These are phyloP conservation scores for Sciaenops ocellatus DNA, from an alignment of 2,797 vertebrate species.

Conservation along the genomic window DNA sequence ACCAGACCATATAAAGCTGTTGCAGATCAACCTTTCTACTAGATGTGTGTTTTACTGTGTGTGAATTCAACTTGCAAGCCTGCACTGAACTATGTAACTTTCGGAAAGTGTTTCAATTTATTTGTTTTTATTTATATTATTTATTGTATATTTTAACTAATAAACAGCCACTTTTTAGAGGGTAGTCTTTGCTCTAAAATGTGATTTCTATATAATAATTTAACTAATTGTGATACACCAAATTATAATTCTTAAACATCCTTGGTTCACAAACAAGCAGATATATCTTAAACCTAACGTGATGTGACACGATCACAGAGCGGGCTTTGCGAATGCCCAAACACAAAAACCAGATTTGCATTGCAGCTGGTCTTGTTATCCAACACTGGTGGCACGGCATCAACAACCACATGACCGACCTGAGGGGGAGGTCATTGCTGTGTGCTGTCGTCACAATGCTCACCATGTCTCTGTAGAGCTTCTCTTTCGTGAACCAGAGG, in stretches of 20 bases:
- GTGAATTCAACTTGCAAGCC: not conserved
- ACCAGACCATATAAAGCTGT: slow-evolving; percentile 4
- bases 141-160: too few relatives aligned
- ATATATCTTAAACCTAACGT: slow-evolving; percentile 7
- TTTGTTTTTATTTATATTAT: too few relatives aligned
- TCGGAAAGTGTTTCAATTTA: too few relatives aligned
- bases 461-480: slow-evolving; percentile 94
- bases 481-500: slow-evolving; percentile 95
- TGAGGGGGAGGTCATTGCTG: slow-evolving; percentile 13
- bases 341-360: slow-evolving; percentile 71
- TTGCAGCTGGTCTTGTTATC: slow-evolving; percentile 54
- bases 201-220: slow-evolving; percentile 2
- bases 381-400: slow-evolving; percentile 41
- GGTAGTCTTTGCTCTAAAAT: too few relatives aligned
- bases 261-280: not conserved
- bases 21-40: not conserved
- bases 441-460: slow-evolving; percentile 47
- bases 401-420: slow-evolving; percentile 11
- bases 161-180: not conserved
- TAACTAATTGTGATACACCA: not conserved
- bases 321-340: slow-evolving; percentile 26
- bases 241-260: not conserved
- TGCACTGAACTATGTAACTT: not conserved
- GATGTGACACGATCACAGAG: slow-evolving; percentile 8
- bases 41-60: not conserved